Conservation (phyloP, 1,140 invertebrate species). For the Trichonephila clavata region DNA sequence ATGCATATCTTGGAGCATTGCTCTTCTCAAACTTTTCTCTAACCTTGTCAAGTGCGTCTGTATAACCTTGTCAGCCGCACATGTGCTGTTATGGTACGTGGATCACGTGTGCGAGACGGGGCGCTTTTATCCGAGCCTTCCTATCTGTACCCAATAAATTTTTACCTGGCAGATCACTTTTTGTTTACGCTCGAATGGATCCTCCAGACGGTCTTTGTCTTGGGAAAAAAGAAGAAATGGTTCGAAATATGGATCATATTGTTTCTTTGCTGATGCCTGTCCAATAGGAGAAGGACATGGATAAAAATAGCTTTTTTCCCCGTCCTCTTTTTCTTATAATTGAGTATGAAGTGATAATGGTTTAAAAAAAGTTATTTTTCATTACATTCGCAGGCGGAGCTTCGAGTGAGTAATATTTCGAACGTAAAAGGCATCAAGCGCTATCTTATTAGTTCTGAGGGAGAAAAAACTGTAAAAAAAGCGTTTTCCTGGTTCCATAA, state of each 20-base stretch:
- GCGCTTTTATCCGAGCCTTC: background rate
- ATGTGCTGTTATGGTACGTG: background rate
- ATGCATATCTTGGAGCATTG: background rate
- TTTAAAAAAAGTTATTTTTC: too few relatives aligned
- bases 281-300: too few relatives aligned
- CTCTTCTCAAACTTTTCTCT: background rate
- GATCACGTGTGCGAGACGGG: background rate
- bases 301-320: too few relatives aligned
- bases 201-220: background rate
- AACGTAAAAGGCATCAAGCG: too few relatives aligned
- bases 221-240: background rate
- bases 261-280: background rate
- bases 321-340: too few relatives aligned
- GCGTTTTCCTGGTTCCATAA: too few relatives aligned
- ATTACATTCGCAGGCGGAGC: too few relatives aligned
- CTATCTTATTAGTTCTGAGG: too few relatives aligned
- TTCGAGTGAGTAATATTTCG: too few relatives aligned
- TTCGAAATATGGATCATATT: background rate
- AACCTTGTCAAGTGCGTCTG: conserved; percentile 1
- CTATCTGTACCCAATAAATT: background rate
- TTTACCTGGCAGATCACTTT: background rate
- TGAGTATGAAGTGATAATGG: too few relatives aligned
- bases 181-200: background rate
- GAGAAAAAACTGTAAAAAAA: too few relatives aligned
- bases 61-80: background rate